Percentiles rank a stretch among this genome's conserved stretches.
Evolutionary conservation across 2,797 vertebrate genomes (phyloP).

Genomic region (Rhodeus uyekii): DNA sequence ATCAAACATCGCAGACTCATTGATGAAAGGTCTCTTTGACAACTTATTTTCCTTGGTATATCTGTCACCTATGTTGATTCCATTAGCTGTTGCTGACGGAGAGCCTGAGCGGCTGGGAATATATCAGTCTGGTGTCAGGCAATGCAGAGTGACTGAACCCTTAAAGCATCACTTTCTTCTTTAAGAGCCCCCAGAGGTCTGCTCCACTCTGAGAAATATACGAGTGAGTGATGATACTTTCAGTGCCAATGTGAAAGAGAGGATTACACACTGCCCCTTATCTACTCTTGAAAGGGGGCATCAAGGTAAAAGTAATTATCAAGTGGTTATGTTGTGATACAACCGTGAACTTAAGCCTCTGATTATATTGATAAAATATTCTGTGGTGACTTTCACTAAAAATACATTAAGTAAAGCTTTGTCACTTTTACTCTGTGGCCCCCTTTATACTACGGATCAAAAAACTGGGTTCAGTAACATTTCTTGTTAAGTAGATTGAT

Average conservation of each 20-base stretch:
- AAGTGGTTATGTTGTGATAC: not conserved
- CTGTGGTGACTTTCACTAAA: not conserved
- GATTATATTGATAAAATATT: not conserved
- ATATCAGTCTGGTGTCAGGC: constrained; percentile 72
- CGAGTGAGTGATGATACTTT: constrained; percentile 56
- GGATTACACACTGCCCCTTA: constrained; percentile 11
- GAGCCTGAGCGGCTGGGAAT: constrained; percentile 67
- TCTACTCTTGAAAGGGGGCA: constrained; percentile 28
- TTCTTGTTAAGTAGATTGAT: not conserved
- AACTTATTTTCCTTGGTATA: constrained; percentile 79
- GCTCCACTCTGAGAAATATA: constrained; percentile 50
- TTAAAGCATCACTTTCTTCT: constrained; percentile 54
- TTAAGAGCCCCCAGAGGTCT: constrained; percentile 50
- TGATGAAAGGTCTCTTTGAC: constrained; percentile 77
- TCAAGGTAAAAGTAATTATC: constrained; percentile 29
- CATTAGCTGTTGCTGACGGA: constrained; percentile 76
- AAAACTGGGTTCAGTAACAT: not conserved
- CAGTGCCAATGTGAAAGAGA: constrained; percentile 33
- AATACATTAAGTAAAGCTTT: not conserved
- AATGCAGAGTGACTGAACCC: constrained; percentile 56
- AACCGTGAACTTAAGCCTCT: not conserved
- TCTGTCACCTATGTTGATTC: constrained; percentile 80
- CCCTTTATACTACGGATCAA: not conserved
- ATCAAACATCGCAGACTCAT: constrained; percentile 54
- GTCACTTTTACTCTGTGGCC: not conserved